Evolutionary conservation across 2,888 invertebrate genomes (phyloP).

Genomic region (Agrochola macilenta): DNA sequence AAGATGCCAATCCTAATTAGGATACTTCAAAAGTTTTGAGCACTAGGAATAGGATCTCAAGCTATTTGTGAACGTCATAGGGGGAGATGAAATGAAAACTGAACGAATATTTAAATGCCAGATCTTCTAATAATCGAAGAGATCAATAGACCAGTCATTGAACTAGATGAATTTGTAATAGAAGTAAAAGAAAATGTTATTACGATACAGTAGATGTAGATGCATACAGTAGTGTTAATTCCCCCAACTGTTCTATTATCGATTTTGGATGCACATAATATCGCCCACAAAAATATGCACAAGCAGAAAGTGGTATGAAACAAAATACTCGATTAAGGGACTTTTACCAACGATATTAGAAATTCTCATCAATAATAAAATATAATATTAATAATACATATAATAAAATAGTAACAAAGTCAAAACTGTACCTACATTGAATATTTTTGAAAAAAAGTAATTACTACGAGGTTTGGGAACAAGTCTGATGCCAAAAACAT

Average conservation of each 20-base stretch:
- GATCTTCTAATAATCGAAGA: neutral
- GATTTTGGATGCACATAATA: neutral
- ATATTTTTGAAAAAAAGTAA: too few species aligned
- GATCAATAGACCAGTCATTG: neutral
- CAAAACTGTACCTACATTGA: too few species aligned
- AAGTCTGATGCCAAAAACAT: too few species aligned
- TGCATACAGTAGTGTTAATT: neutral
- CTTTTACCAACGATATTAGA: neutral
- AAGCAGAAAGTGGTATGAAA: neutral
- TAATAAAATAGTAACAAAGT: too few species aligned
- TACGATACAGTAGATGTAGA: too few species aligned
- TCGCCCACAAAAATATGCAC: neutral
- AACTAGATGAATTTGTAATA: neutral
- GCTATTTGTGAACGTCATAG: neutral
- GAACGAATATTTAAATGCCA: neutral
- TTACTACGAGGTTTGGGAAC: too few species aligned
- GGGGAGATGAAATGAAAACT: neutral
- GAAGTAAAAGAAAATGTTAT: neutral
- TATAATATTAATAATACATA: too few species aligned
- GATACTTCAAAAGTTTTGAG: conserved; percentile 2
- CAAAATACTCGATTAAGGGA: too few species aligned
- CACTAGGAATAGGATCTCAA: neutral
- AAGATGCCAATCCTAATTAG: conserved; percentile 3
- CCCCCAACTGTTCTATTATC: too few species aligned
- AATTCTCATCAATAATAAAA: neutral